Conservation (phyloP, 1,140 invertebrate genomes). For the Ericerus pela region DNA sequence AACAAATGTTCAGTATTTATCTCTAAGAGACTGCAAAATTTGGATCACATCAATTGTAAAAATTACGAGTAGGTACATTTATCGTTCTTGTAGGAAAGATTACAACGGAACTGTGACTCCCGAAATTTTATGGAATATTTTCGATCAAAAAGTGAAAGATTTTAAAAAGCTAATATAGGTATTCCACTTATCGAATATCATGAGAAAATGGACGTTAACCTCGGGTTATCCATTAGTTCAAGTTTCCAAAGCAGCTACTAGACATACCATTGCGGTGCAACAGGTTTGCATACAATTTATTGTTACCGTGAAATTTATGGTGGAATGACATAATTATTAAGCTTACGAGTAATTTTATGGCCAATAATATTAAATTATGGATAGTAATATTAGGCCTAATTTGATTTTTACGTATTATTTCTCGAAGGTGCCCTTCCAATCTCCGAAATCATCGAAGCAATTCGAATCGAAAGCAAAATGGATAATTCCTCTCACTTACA, state of each 20-base stretch:
- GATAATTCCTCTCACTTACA: slow-evolving; percentile 73
- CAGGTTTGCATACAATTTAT: neutral
- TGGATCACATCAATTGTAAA: too few species aligned
- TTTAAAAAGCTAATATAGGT: neutral
- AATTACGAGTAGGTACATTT: too few species aligned
- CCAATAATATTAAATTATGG: neutral
- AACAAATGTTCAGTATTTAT: too few species aligned
- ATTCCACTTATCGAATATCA: slow-evolving; percentile 32
- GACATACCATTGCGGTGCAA: neutral
- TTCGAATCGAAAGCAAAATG: slow-evolving; percentile 36
- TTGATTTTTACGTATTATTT: too few species aligned
- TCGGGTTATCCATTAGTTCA: slow-evolving; percentile 56
- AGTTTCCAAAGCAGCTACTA: slow-evolving; percentile 32
- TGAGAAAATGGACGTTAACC: slow-evolving; percentile 56
- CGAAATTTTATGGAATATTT: slow-evolving; percentile 13
- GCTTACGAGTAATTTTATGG: neutral
- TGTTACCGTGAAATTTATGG: neutral
- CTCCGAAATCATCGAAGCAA: slow-evolving; percentile 21
- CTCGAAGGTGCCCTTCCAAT: slow-evolving; percentile 25
- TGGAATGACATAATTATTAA: neutral
- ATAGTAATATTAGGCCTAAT: too few species aligned
- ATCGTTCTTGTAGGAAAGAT: neutral
- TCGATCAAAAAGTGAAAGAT: slow-evolving; percentile 7
- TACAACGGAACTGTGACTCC: neutral
- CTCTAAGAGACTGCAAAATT: too few species aligned